phyloP scores from a whole-genome alignment of 2,888 invertebrate species.

The Pilophorus perplexus region DNA sequence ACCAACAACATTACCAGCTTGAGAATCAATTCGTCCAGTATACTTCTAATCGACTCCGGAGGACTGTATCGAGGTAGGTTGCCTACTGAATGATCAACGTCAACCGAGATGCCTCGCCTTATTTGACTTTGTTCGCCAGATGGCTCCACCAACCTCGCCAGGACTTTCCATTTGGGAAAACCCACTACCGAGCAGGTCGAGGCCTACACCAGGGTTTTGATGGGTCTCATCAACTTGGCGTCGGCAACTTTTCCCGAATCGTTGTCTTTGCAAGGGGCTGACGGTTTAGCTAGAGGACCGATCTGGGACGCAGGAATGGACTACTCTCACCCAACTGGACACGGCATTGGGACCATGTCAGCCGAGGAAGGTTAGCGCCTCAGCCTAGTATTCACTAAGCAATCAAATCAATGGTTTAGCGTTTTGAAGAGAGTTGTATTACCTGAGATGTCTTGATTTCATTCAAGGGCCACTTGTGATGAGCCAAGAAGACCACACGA shows the following conservation, averaged over 20 bases:
- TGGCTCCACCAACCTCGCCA: conserved; percentile 88
- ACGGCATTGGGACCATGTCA: conserved; percentile 82
- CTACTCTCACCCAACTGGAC: conserved; percentile 87
- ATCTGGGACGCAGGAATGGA: conserved; percentile 85
- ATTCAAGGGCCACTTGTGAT: conserved; percentile 72
- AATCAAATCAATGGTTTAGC: too few species aligned
- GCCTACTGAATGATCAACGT: background rate
- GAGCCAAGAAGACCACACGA: conserved; percentile 59
- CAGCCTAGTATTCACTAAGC: background rate
- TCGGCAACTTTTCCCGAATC: conserved; percentile 70
- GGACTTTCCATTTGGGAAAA: conserved; percentile 82
- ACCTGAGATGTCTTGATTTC: too few species aligned
- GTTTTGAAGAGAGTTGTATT: too few species aligned
- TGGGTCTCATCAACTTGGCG: conserved; percentile 68
- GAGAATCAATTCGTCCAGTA: conserved; percentile 58
- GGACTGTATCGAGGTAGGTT: conserved; percentile 76
- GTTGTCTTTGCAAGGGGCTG: conserved; percentile 70
- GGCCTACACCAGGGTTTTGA: conserved; percentile 81
- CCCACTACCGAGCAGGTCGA: conserved; percentile 70
- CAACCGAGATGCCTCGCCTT: background rate
- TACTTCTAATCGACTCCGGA: conserved; percentile 90
- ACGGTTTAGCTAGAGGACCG: conserved; percentile 71
- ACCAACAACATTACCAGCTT: conserved; percentile 65
- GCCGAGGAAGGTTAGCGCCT: conserved; percentile 73
- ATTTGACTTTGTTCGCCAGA: conserved; percentile 56